Evolutionary conservation across 1,140 invertebrate genomes (phyloP).

Genomic region (Holcopasites calliopsidis): DNA sequence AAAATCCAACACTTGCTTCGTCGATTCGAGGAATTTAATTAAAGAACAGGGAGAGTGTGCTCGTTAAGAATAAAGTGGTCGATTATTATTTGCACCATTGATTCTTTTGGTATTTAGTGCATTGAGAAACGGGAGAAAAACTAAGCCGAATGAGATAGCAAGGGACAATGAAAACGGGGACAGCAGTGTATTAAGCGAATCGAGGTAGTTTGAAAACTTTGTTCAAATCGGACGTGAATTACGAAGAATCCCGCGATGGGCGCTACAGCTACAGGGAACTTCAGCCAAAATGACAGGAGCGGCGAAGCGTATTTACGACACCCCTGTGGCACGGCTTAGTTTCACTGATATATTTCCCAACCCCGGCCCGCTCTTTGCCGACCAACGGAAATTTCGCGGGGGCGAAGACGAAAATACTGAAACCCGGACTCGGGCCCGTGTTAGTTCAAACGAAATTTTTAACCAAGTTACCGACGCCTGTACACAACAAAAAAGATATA

Average conservation of each 20-base stretch:
- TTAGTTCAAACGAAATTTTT: constrained; percentile 17
- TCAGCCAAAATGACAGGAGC: constrained; percentile 40
- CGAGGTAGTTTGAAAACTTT: constrained; percentile 57
- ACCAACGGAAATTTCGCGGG: not conserved
- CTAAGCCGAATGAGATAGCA: not conserved
- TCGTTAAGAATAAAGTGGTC: constrained; percentile 6
- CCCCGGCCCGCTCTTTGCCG: not conserved
- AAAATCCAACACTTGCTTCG: not conserved
- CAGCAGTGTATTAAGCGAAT: constrained; percentile 57
- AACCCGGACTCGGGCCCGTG: not conserved
- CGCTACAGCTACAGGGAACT: constrained; percentile 42
- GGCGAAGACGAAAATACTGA: not conserved
- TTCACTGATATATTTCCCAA: constrained; percentile 59
- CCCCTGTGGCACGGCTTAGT: constrained; percentile 49
- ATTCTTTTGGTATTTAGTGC: not conserved
- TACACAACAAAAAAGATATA: not conserved
- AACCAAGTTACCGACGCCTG: not conserved
- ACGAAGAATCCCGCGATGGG: constrained; percentile 55
- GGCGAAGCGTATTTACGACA: constrained; percentile 55
- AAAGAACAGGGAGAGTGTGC: not conserved
- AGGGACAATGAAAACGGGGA: constrained; percentile 27
- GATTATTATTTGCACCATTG: constrained; percentile 10
- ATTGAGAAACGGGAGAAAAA: too few species aligned
- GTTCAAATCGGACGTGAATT: constrained; percentile 64
- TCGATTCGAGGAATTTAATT: constrained; percentile 38